Base-by-base conservation (phyloP, 2,797 vertebrate genomes). In the Rhinophrynus dorsalis region DNA sequence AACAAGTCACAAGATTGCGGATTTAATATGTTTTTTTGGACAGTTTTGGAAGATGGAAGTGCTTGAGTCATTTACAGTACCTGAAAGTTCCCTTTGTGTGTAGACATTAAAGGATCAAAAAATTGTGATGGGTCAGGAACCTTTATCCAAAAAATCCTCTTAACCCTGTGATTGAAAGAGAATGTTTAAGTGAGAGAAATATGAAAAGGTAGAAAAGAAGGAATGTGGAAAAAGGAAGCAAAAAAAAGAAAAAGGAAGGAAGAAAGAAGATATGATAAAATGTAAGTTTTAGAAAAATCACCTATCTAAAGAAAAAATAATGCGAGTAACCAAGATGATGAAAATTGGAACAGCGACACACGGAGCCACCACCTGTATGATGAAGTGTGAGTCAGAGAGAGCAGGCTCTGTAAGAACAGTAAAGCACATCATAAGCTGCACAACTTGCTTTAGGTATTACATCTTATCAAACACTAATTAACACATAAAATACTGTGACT, bases 11-110 rank as follows among this genome's bases (percentile, higher is more conserved):
- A 1, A 5, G 11, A 2, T 40, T 1, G 2, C 29, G 5, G 29
- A 32, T 32, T 32, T 32, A 32, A 32, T n/a, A n/a, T n/a, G n/a
- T n/a, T n/a, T n/a, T n/a, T n/a, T n/a, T n/a, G n/a, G n/a, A n/a
- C n/a, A n/a, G n/a, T n/a, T n/a, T n/a, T n/a, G n/a, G n/a, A n/a
- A n/a, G n/a, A n/a, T n/a, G n/a, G n/a, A n/a, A n/a, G n/a, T n/a
- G n/a, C n/a, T n/a, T 12, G n/a, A n/a, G 13, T 38, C 15, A 13
- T 11, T 38, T 38, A 3, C 15, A 1, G 9, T 72, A 72, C 69
- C 69, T 72, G 45, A 37, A 72, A 72, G 35, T 72, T 50, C 44
- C 69, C 69, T 23, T 65, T 65, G 44, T 72, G 44, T 42, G 24
- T 58, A 44, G 37, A 38, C 9, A 65, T 58, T 24, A 72, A 35